Conservation (phyloP, 2,113 vertebrate genomes). For the Crotalus viridis region DNA sequence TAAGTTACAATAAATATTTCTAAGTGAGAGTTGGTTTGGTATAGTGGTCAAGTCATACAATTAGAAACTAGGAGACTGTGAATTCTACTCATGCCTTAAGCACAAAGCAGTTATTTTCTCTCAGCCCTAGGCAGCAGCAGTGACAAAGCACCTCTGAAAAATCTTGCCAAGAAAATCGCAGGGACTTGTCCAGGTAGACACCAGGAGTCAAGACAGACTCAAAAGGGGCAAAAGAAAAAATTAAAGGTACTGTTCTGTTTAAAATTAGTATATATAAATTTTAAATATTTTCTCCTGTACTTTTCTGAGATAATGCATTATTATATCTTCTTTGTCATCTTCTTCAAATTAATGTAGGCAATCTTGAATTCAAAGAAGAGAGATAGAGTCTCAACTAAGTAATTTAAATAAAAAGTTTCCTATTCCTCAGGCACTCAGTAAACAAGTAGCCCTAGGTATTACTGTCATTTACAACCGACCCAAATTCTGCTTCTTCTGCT, state of each 20-base stretch:
- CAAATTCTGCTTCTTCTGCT: not conserved
- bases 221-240: not conserved
- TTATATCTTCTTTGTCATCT: not conserved
- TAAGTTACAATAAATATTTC: not conserved
- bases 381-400: not conserved
- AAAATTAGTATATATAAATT: not conserved
- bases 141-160: not conserved
- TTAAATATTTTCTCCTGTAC: not conserved
- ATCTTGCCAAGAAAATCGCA: not conserved
- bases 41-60: not conserved
- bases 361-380: not conserved
- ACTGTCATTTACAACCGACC: not conserved
- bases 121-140: not conserved
- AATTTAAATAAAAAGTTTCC: not conserved
- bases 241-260: not conserved
- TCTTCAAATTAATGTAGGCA: not conserved
- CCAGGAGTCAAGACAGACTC: not conserved
- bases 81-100: not conserved
- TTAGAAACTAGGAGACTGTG: not conserved
- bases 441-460: not conserved
- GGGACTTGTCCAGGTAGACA: not conserved
- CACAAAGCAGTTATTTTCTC: not conserved
- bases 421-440: not conserved
- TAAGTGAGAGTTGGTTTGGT: not conserved
- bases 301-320: not conserved